phyloP scores from a whole-genome alignment of 2,888 invertebrate species.

The Germaria angustata region DNA sequence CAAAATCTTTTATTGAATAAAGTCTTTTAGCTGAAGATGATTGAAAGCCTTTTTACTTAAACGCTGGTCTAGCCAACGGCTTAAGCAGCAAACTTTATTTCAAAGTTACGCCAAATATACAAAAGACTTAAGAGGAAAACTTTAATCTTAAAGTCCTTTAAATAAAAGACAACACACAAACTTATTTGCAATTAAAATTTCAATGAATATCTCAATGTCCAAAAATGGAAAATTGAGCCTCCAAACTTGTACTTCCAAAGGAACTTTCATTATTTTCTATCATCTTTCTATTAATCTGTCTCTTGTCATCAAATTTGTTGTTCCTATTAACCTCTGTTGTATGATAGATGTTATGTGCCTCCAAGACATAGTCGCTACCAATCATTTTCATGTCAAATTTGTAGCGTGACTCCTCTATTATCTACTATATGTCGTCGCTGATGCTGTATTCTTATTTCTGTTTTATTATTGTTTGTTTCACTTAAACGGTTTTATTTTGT shows the following conservation, averaged over 20 bases:
- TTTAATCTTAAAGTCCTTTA: neutral
- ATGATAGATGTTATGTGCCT: constrained; percentile 93
- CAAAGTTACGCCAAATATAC: no score
- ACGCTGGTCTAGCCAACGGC: neutral
- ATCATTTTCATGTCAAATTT: constrained; percentile 83
- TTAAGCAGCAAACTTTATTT: neutral
- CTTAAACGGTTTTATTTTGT: constrained; percentile 62
- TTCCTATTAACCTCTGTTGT: constrained; percentile 87
- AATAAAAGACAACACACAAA: constrained; percentile 10
- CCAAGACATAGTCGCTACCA: constrained; percentile 91
- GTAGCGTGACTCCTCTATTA: constrained; percentile 60
- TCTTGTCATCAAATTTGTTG: neutral
- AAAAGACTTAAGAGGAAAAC: constrained; percentile 12
- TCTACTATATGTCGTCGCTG: constrained; percentile 16
- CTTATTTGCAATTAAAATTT: neutral
- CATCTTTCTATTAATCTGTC: constrained; percentile 20
- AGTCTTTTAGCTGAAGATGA: no score
- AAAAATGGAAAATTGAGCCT: constrained; percentile 3
- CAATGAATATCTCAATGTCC: neutral
- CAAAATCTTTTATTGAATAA: no score
- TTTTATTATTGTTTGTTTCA: constrained; percentile 37
- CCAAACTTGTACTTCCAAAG: neutral
- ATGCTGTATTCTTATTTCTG: constrained; percentile 12
- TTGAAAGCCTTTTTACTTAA: no score
- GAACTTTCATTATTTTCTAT: constrained; percentile 51